Conservation (phyloP, 2,113 vertebrate genomes). For the Sialia sialis region DNA sequence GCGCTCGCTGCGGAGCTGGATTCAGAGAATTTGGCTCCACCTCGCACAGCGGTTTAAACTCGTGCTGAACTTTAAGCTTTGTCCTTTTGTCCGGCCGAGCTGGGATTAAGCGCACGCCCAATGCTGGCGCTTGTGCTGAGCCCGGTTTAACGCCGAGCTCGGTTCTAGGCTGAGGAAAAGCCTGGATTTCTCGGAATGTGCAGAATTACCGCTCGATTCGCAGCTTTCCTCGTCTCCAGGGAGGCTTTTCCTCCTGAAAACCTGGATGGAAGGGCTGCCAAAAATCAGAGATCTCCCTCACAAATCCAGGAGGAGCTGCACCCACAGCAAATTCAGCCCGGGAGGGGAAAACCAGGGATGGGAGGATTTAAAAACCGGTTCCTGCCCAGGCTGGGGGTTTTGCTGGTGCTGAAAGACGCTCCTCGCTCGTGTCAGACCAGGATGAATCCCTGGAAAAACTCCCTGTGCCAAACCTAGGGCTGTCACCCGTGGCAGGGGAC, state of each 20-base stretch:
- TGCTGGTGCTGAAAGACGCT: background rate
- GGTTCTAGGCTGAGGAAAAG: background rate
- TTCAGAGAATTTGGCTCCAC: background rate
- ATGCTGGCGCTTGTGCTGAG: background rate
- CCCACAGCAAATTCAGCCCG: background rate
- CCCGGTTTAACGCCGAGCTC: background rate
- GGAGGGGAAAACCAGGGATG: background rate
- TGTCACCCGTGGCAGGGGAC: background rate
- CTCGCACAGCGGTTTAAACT: background rate
- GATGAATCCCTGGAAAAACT: background rate
- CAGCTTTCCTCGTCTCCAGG: fast-evolving
- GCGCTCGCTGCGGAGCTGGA: background rate
- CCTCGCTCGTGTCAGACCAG: background rate
- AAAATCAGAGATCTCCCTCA: background rate
- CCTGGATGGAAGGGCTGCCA: fast-evolving
- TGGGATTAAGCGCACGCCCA: background rate
- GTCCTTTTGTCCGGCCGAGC: background rate
- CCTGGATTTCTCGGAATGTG: fast-evolving
- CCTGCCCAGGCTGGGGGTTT: background rate
- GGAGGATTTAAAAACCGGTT: background rate
- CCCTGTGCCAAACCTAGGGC: background rate
- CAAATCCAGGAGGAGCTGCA: fast-evolving
- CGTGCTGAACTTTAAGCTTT: background rate
- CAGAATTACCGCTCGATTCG: fast-evolving
- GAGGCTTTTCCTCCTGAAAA: background rate